Evolutionary conservation across 2,888 invertebrate genomes (phyloP).

Genomic region (Deilephila elpenor): DNA sequence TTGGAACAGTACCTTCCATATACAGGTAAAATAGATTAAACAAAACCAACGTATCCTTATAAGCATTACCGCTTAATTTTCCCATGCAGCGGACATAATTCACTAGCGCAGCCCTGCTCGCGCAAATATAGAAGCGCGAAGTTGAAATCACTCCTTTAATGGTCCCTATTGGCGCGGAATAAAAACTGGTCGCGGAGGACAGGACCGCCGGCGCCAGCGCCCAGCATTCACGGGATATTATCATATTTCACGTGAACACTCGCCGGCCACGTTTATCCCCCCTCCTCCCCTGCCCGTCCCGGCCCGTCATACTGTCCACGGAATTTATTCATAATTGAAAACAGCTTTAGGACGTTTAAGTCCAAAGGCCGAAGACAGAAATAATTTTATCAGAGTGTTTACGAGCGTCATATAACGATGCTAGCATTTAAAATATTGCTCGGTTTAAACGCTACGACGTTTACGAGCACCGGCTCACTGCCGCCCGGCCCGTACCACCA

Average conservation of each 20-base stretch:
- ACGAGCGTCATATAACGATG: constrained; percentile 36
- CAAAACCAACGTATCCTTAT: neutral
- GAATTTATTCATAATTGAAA: constrained; percentile 58
- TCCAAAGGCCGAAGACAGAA: constrained; percentile 48
- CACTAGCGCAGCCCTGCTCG: neutral
- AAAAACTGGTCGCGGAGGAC: constrained; percentile 69
- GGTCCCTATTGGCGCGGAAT: constrained; percentile 68
- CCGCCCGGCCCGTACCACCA: neutral
- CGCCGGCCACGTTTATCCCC: constrained; percentile 59
- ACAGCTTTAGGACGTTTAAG: constrained; percentile 48
- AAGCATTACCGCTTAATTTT: neutral
- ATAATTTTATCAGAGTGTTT: constrained; percentile 47
- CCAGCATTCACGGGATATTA: constrained; percentile 65
- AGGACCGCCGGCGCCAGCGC: constrained; percentile 75
- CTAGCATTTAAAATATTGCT: constrained; percentile 19
- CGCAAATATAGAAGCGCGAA: constrained; percentile 46
- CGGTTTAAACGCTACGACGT: constrained; percentile 25
- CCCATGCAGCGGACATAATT: constrained; percentile 45
- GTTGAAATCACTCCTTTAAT: constrained; percentile 68
- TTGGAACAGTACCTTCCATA: no score
- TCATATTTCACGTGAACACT: constrained; percentile 76
- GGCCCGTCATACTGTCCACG: constrained; percentile 48
- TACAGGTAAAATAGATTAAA: no score
- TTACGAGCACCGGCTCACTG: constrained; percentile 14
- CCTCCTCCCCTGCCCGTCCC: constrained; percentile 32